A percentile compares a stretch with the other conserved stretches of the same genome.
Evolutionary conservation across 2,797 vertebrate genomes (phyloP).

Genomic region (Melanotaenia nigrans): DNA sequence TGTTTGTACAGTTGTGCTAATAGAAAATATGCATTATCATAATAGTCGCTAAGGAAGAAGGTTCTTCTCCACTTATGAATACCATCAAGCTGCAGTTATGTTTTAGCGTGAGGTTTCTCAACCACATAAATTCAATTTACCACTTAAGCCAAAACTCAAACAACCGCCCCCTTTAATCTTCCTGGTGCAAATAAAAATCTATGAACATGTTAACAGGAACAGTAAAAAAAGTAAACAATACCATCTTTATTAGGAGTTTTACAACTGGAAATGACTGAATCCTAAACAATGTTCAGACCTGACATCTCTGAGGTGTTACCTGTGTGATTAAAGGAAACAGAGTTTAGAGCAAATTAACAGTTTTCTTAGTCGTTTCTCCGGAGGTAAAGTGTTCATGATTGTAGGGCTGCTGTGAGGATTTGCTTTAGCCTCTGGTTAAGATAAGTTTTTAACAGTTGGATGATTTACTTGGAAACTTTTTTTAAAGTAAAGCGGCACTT

Average conservation of each 20-base stretch:
- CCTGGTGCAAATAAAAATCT: slow-evolving; percentile 7
- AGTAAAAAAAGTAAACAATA: neutral
- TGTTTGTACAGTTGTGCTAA: slow-evolving; percentile 19
- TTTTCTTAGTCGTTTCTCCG: slow-evolving; percentile 25
- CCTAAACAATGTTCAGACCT: slow-evolving; percentile 1
- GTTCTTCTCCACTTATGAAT: slow-evolving; percentile 10
- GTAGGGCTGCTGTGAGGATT: slow-evolving; percentile 23
- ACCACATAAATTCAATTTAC: slow-evolving; percentile 15
- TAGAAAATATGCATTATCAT: slow-evolving; percentile 2
- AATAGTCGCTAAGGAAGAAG: neutral
- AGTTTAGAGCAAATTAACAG: slow-evolving; percentile 43
- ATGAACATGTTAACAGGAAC: slow-evolving; percentile 22
- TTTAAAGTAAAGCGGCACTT: neutral
- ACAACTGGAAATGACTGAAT: slow-evolving; percentile 7
- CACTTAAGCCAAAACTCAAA: slow-evolving; percentile 3
- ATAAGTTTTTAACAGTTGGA: slow-evolving; percentile 13
- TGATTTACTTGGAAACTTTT: slow-evolving; percentile 41
- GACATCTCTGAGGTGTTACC: neutral
- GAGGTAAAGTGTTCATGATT: slow-evolving; percentile 25
- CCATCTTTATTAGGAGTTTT: slow-evolving; percentile 5
- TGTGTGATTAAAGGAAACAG: slow-evolving; percentile 33
- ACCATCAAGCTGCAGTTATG: slow-evolving; percentile 4
- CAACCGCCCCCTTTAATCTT: slow-evolving; percentile 2
- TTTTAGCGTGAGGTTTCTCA: slow-evolving; percentile 7
- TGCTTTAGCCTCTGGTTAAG: slow-evolving; percentile 16